A percentile compares a stretch with the other conserved stretches of the same genome.
Evolutionary conservation across 2,113 vertebrate species (phyloP).

Genomic region (Bubo scandiacus): DNA sequence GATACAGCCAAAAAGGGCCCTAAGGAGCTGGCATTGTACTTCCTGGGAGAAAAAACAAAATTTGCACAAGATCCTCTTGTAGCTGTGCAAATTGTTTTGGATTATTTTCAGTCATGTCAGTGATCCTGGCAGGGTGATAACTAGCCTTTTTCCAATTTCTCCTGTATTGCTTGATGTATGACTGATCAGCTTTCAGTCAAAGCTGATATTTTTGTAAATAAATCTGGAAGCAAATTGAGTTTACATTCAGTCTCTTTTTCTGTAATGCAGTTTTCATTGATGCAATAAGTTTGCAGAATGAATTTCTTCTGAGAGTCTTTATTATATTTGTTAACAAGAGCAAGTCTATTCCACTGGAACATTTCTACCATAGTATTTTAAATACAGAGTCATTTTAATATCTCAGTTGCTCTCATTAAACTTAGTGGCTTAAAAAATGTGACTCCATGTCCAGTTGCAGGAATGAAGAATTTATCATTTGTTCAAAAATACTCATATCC

Average conservation of each 20-base stretch:
- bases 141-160: background rate
- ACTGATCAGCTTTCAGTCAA: conserved; percentile 25
- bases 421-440: background rate
- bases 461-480: background rate
- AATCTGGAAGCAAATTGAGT: conserved; percentile 27
- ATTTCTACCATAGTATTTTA: background rate
- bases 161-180: background rate
- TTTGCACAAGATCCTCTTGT: background rate
- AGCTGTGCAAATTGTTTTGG: background rate
- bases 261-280: conserved; percentile 62
- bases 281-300: conserved; percentile 22
- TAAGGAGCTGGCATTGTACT: background rate
- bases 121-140: background rate
- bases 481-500: background rate
- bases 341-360: background rate
- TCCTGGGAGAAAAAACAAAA: background rate
- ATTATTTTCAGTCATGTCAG: background rate
- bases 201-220: conserved; percentile 43
- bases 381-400: background rate
- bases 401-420: background rate
- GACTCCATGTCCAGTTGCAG: background rate
- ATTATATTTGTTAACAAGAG: conserved; percentile 20
- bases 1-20: accelerated
- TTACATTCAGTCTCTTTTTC: conserved; percentile 38
- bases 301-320: conserved; percentile 7